Base-by-base conservation (phyloP, 2,888 invertebrate species). In the Hyles lineata region DNA sequence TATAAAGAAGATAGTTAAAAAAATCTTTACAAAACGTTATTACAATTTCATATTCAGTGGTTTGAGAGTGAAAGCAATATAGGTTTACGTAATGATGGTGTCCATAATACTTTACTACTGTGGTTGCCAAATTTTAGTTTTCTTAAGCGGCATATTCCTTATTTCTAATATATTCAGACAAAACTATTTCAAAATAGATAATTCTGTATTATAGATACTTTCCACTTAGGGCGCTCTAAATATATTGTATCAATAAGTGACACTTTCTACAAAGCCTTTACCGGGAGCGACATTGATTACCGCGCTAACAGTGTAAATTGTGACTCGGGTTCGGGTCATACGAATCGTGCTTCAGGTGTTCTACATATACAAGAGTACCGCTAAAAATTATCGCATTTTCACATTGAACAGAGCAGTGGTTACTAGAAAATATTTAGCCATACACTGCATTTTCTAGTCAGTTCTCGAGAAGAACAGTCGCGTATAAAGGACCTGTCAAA, bases 331-430 rank as follows among this genome's bases (percentile, higher is more conserved):
- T 82, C 80, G 83, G 90, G 87, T 89, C 90, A 88, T 85, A 82
- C 78, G 80, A 81, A 83, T 92, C 93, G 93, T 93, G 93, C 83
- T 79, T 84, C 82, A 81, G 81, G 72, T 82, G 93, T 89, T 86
- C 94, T 80, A 94, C 90, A 92, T 93, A 88, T 85, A n/a, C n/a
- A 79, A 71, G 74, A 84, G 89, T 92, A 93, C 94, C 94, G 94
- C 91, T 90, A 93, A 83, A 84, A 94, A 94, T 94, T 94, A 94
- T 88, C 93, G 85, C 88, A 89, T 88, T 86, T 93, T 92, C 83
- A 83, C 88, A 86, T 85, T 80, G 77, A 76, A 73, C 74, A 74
- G 71, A 72, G 73, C 76, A 83, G 43, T 81, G 80, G 75, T 75
- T 80, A 83, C 83, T 85, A 83, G 80, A 82, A 87, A 87, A 85